phyloP scores from a whole-genome alignment of 2,113 vertebrate genomes.

The Pollimyrus isidori region DNA sequence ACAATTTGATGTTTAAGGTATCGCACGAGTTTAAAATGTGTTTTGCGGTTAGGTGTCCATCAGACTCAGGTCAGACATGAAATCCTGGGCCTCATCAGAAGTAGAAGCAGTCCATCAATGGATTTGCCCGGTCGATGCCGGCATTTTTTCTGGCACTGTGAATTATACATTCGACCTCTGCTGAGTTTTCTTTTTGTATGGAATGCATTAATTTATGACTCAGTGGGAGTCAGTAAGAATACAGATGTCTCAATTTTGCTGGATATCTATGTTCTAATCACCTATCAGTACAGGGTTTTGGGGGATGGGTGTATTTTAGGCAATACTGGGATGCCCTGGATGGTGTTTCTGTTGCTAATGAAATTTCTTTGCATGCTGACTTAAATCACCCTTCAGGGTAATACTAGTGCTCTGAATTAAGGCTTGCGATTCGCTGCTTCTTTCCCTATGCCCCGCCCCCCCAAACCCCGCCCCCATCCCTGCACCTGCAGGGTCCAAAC shows the following conservation, averaged over 20 bases:
- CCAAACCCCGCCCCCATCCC: background rate
- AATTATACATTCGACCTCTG: background rate
- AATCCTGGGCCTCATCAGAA: background rate
- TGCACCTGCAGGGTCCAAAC: constrained; percentile 76
- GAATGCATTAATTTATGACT: background rate
- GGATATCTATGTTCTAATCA: background rate
- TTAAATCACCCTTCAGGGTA: background rate
- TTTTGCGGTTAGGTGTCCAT: background rate
- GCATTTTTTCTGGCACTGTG: background rate
- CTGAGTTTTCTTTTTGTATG: background rate
- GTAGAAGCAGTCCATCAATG: background rate
- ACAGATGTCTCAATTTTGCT: background rate
- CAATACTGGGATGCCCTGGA: background rate
- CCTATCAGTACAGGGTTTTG: background rate
- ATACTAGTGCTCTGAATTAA: background rate
- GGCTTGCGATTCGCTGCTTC: background rate
- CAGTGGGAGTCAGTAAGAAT: background rate
- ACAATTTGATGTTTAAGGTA: background rate
- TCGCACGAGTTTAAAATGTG: background rate
- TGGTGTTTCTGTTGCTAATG: background rate
- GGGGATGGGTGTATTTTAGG: background rate
- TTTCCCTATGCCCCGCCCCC: background rate
- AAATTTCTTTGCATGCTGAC: background rate
- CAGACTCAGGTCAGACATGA: background rate
- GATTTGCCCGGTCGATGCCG: background rate